Percentiles rank a stretch among this genome's conserved stretches.
These are phyloP conservation scores for Entomobrya proxima DNA, from an alignment of 2,888 invertebrate species.

Conservation along the genomic window DNA sequence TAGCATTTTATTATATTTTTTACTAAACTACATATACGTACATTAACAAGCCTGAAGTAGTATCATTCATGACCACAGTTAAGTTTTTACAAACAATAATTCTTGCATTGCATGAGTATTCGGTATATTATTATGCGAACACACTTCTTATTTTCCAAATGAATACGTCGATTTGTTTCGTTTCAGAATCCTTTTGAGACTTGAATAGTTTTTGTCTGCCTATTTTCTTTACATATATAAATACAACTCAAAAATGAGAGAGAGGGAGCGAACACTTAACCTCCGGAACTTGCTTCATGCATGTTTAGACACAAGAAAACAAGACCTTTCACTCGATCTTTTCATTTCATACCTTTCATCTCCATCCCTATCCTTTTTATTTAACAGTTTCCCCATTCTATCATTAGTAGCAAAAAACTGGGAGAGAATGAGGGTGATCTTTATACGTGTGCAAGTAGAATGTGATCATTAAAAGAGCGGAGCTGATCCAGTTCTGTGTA, in stretches of 20 bases:
- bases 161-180: conserved; percentile 56
- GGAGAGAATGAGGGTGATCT: conserved; percentile 40
- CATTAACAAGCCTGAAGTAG: too few species aligned
- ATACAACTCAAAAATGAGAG: neutral
- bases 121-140: neutral
- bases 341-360: conserved; percentile 35
- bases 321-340: conserved; percentile 55
- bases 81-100: neutral
- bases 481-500: conserved; percentile 16
- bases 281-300: conserved; percentile 60
- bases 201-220: conserved; percentile 25
- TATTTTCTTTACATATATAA: neutral
- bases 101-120: neutral
- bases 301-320: conserved; percentile 49
- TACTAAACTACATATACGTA: neutral
- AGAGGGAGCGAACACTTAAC: conserved; percentile 41
- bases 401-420: conserved; percentile 11
- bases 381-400: conserved; percentile 43
- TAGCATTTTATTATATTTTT: too few species aligned
- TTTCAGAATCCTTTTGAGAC: conserved; percentile 52
- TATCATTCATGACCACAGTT: neutral
- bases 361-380: conserved; percentile 34
- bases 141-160: conserved; percentile 27
- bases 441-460: conserved; percentile 39
- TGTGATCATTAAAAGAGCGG: neutral